A percentile compares a stretch with the other conserved stretches of the same genome.
phyloP scores from a whole-genome alignment of 1,140 invertebrate species.

The Thaumatotibia leucotreta region DNA sequence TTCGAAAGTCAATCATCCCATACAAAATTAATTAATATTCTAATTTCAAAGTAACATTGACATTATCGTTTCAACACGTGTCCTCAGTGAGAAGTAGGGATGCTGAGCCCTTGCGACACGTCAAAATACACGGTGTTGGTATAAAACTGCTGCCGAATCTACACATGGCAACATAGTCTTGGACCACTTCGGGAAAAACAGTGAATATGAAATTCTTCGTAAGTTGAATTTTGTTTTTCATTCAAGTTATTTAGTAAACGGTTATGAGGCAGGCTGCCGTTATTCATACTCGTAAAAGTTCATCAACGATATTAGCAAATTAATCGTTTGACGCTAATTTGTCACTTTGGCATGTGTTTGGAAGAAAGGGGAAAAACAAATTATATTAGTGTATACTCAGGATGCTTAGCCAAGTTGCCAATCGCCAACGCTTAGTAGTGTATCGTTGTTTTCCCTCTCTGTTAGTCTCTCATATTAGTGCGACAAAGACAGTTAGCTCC shows the following conservation, averaged over 20 bases:
- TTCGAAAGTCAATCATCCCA: neutral
- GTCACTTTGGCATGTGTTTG: too few species aligned
- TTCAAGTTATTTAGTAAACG: neutral
- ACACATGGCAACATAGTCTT: neutral
- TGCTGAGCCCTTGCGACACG: neutral
- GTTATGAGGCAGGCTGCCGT: too few species aligned
- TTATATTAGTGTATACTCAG: too few species aligned
- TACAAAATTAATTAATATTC: neutral
- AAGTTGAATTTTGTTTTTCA: slow-evolving; percentile 16
- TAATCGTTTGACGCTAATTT: too few species aligned
- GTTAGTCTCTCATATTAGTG: too few species aligned
- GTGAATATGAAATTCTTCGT: slow-evolving; percentile 25
- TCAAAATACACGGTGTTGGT: neutral
- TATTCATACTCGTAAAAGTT: too few species aligned
- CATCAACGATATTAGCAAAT: too few species aligned
- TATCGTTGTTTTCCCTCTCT: too few species aligned
- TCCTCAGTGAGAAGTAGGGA: neutral
- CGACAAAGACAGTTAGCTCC: too few species aligned
- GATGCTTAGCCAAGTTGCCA: too few species aligned
- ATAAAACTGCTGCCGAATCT: neutral
- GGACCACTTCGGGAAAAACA: neutral
- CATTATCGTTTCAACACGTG: neutral
- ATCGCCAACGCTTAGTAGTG: too few species aligned
- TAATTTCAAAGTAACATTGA: slow-evolving; percentile 7
- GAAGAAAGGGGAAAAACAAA: too few species aligned